Base-by-base conservation (phyloP, 2,113 vertebrate species). In the Mirza zaza region DNA sequence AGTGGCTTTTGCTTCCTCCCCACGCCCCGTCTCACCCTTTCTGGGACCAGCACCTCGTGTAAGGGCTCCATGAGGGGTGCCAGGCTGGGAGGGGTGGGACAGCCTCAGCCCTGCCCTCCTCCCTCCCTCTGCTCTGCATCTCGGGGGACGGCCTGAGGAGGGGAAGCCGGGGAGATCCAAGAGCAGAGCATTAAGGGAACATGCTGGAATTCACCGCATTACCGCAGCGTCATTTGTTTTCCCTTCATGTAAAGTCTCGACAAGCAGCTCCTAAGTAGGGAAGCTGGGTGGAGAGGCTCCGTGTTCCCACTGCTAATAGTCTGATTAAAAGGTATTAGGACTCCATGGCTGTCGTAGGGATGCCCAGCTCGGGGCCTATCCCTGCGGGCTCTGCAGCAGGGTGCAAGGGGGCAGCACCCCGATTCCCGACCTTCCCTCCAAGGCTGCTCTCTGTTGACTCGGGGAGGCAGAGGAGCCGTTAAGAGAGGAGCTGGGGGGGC, bases 271-370 rank as follows among this genome's bases (percentile, higher is more conserved):
- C 94, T 91, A 87, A 96, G 90, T 76, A 65, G 83, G 50, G 52
- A 71, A 91, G 82, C 92, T 80, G 80, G 20, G 59, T 61, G 5
- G 75, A 87, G 92, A 89, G 73, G 82, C 84, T 83, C 93, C 0
- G 10, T 3, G n/a, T 65, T 89, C 27, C 89, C 68, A 55, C 1
- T 8, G 73, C 96, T 88, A 91, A 95, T 10, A 82, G 87, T 94
- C 96, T 83, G 92, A 94, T 92, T 68, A 88, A 89, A 59, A 71
- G 91, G 83, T 61, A 96, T 87, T 96, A 94, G 17, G 83, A 34
- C 11, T 32, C 95, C 83, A 55, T 32, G 18, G 57, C 50, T 90
- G 84, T 27, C 88, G 42, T 59, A 61, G n/a, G 75, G 79, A 59
- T 0, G 73, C 92, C 90, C 55, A 4, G 55, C 15, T 25, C 0